Conservation (phyloP, 2,797 vertebrate species). For the Betta splendens region DNA sequence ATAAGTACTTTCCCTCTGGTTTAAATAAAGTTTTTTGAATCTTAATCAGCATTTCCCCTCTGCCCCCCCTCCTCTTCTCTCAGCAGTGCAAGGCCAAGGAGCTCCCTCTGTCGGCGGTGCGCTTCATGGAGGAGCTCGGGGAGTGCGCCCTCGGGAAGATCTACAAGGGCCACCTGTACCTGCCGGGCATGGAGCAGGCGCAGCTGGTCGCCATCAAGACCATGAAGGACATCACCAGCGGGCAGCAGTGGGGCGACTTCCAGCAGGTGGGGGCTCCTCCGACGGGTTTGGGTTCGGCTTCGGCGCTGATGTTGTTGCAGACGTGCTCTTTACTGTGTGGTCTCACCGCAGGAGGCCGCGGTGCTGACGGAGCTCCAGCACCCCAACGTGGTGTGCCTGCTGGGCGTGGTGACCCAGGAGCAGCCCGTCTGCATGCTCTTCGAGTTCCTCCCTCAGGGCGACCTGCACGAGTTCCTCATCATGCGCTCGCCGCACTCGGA, state of each 20-base stretch:
- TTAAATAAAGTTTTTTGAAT: no score
- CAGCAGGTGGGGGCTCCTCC: no score
- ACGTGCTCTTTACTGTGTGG: not conserved
- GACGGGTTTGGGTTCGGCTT: no score
- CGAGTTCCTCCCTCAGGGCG: slow-evolving; percentile 93
- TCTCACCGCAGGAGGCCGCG: slow-evolving; percentile 80
- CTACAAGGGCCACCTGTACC: slow-evolving; percentile 98
- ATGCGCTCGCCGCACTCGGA: slow-evolving; percentile 97
- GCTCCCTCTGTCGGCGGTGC: slow-evolving; percentile 94
- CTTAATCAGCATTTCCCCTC: slow-evolving; percentile 13
- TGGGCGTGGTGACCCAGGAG: slow-evolving; percentile 95
- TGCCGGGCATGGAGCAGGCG: slow-evolving; percentile 97
- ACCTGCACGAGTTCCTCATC: slow-evolving; percentile 98
- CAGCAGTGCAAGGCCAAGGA: slow-evolving; percentile 94
- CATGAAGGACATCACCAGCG: slow-evolving; percentile 90
- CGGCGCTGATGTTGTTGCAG: not conserved
- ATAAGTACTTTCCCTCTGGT: no score
- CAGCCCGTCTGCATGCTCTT: slow-evolving; percentile 96
- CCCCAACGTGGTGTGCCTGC: slow-evolving; percentile 92
- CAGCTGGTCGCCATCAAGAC: slow-evolving; percentile 98
- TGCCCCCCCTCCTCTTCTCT: slow-evolving; percentile 2
- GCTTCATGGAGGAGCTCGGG: slow-evolving; percentile 98
- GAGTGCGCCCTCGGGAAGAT: slow-evolving; percentile 94
- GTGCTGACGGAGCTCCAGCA: slow-evolving; percentile 94
- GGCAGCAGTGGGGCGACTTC: slow-evolving; percentile 94